Evolutionary conservation across 2,113 vertebrate genomes (phyloP), one percentile per base, ranked within the genome.

Genomic region (Alouatta palliata): DNA sequence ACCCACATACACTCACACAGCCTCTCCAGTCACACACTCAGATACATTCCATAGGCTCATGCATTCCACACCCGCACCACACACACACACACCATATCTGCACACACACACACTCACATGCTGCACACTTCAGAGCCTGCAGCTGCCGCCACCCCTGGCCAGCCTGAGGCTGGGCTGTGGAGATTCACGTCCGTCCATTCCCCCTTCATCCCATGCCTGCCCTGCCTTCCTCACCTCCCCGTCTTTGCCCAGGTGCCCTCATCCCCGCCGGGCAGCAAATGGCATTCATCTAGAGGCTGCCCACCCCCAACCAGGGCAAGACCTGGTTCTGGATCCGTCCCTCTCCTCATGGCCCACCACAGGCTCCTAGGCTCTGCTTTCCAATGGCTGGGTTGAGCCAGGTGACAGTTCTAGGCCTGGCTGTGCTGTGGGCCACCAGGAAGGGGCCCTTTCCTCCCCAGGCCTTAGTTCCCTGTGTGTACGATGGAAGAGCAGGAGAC

Each of bases 161-260:
- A 52, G 71, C 49, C 73, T 20, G 0, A 11, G 82, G 21, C 40
- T 25, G 10, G 7, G 11, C 37, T 6, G 3, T 12, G 3, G 56
- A 56, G 12, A 35, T 27, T 27, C 19, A 6, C 1, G 47, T 35
- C 40, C 0, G 40, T 35, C 45, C n/a, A 0, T n/a, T 37, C 8
- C 30, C 3, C 20, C 7, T 30, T 37, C 12, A 0, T 16, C 21
- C 58, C 76, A 43, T 1, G 5, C n/a, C 40, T 21, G 14, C 35
- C 49, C 61, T 12, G 54, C 32, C 43, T 25, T 16, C 35, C 52
- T 14, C 32, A 3, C 1, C 43, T 8, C 19, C 2, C 4, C 3
- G 1, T 8, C 8, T 45, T 91, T 40, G 16, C 45, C 81, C 54
- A 58, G 20, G 25, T 30, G 30, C 56, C 30, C 77, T 79, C 16